Conservation (phyloP, 2,888 invertebrate species). For the Tuberolachnus salignus region DNA sequence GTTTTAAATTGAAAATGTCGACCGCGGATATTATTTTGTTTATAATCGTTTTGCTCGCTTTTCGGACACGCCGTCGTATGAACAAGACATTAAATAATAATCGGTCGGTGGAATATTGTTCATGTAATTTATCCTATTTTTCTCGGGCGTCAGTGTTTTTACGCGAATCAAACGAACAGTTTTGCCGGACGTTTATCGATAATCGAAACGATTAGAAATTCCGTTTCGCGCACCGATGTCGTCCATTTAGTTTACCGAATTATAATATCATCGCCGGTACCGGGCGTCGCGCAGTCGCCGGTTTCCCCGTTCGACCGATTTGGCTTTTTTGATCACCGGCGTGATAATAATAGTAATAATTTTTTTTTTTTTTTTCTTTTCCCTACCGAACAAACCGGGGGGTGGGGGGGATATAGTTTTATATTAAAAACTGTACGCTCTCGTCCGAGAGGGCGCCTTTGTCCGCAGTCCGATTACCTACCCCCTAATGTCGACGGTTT, state of each 20-base stretch:
- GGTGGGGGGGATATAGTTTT: too few species aligned
- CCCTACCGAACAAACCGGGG: background rate
- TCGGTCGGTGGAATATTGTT: background rate
- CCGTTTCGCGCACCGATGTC: too few species aligned
- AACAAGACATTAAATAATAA: background rate
- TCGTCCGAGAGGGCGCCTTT: background rate
- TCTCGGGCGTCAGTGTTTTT: background rate
- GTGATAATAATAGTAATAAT: background rate
- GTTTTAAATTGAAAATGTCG: too few species aligned
- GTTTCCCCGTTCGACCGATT: background rate
- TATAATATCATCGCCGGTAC: background rate
- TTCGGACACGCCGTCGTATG: too few species aligned
- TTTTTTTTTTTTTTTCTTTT: background rate
- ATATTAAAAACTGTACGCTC: background rate
- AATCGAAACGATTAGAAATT: too few species aligned
- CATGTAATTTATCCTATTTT: conserved; percentile 16
- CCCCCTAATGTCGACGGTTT: background rate
- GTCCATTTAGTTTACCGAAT: background rate
- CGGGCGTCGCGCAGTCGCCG: too few species aligned
- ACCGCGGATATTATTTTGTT: too few species aligned
- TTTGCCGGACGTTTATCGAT: background rate
- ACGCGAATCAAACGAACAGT: conserved; percentile 5
- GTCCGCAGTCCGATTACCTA: background rate
- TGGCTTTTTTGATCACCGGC: background rate
- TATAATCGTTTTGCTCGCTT: too few species aligned